Evolutionary conservation across 2,113 vertebrate species (phyloP).

Genomic region (Uria aalge): DNA sequence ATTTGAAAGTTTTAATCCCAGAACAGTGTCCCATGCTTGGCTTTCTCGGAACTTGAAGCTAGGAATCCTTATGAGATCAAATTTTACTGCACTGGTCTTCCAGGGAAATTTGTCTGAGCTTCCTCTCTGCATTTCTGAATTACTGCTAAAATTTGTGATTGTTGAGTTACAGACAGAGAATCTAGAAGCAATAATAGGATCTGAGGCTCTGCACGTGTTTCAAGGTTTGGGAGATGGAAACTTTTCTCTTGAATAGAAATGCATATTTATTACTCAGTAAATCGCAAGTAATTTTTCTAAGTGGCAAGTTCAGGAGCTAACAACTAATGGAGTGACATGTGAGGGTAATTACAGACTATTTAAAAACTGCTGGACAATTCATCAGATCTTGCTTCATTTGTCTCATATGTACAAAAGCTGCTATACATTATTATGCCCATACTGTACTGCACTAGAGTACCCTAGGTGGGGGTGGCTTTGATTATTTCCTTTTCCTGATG

Average conservation of each 20-base stretch:
- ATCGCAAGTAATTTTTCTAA: slow-evolving; percentile 42
- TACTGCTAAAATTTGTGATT: not conserved
- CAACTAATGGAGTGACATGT: slow-evolving; percentile 28
- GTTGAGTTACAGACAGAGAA: not conserved
- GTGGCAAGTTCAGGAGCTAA: slow-evolving; percentile 6
- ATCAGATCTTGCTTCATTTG: slow-evolving; percentile 53
- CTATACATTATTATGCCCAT: not conserved
- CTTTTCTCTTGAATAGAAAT: not conserved
- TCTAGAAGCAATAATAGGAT: not conserved
- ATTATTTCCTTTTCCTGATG: slow-evolving; percentile 6
- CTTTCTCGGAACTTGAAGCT: not conserved
- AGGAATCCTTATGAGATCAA: not conserved
- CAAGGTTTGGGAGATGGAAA: not conserved
- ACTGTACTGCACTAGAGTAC: not conserved
- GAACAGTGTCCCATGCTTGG: not conserved
- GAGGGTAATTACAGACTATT: slow-evolving; percentile 33
- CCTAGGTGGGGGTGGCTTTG: not conserved
- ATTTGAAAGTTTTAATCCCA: not conserved
- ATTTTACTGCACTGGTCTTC: not conserved
- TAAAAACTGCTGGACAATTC: slow-evolving; percentile 14
- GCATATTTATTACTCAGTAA: not conserved
- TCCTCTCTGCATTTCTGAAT: not conserved
- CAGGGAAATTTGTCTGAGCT: not conserved
- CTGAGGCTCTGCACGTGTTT: not conserved
- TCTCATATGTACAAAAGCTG: slow-evolving; percentile 5